Base-by-base conservation (phyloP, 2,888 invertebrate species). In the Ectemnius continuus region DNA sequence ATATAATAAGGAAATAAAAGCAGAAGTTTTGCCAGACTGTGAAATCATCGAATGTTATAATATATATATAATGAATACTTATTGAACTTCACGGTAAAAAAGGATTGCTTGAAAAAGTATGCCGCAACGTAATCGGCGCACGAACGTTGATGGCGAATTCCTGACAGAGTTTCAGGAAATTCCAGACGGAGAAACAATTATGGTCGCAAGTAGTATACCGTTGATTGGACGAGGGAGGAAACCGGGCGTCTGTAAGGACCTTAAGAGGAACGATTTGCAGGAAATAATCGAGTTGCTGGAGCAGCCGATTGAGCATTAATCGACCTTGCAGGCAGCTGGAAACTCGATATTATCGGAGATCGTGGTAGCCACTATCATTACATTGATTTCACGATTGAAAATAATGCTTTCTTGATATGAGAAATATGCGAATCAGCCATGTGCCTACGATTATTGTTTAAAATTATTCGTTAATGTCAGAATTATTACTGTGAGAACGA, bases 251-350 rank as follows among this genome's bases (percentile, higher is more conserved):
- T 72, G 75, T 75, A 76, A 83, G 73, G 68, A 72, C 75, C 78
- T 84, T 76, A 80, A 68, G 58, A 76, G 73, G 83, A 84, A 80
- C 81, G 84, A 88, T 87, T 85, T 84, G 76, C 85, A 76, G 72
- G 75, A 80, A 86, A 87, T 87, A 88, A 88, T 86, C 85, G 81
- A 85, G 82, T 84, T 83, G 80, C 76, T 72, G 70, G 63, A 67
- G 81, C 36, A 36, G 80, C 83, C 83, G 80, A 85, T 85, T 81
- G 85, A 78, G 83, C 78, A 81, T 84, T 87, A 85, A 88, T 84
- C 85, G 85, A 73, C 70, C 80, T 75, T 78, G 74, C 75, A 76
- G 73, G 78, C 69, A 81, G 76, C 79, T 82, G 76, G 71, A 82
- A 87, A 87, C 83, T 87, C 84, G 82, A 87, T 88, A 86, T 85